Percentiles rank a stretch among this genome's conserved stretches.
Conservation (phyloP, 2,888 invertebrate species). For the Cephus nigrinus region DNA sequence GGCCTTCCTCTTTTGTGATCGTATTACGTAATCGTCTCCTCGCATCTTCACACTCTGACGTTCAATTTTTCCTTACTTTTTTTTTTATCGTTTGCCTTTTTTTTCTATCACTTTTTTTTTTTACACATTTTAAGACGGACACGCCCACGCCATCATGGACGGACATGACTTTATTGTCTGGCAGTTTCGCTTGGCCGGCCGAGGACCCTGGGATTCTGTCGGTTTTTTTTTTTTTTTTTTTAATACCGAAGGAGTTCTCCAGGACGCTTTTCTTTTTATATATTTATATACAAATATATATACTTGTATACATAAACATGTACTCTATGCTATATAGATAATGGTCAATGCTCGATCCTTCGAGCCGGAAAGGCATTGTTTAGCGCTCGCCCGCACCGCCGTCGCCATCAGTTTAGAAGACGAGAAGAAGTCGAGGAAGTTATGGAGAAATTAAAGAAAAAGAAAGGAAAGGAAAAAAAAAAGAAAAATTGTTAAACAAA, state of each 20-base stretch:
- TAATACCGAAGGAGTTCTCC: no score
- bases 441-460: not conserved
- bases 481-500: constrained; percentile 12
- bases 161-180: not conserved
- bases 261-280: not conserved
- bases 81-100: not conserved
- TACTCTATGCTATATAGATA: not conserved
- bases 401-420: not conserved
- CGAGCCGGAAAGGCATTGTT: not conserved
- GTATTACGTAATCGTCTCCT: not conserved
- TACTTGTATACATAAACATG: not conserved
- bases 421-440: not conserved
- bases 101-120: not conserved
- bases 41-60: not conserved
- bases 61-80: not conserved
- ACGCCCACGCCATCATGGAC: not conserved
- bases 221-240: not conserved
- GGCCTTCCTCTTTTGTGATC: not conserved
- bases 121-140: not conserved
- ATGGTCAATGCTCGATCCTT: not conserved
- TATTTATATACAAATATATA: not conserved
- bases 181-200: not conserved
- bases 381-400: not conserved
- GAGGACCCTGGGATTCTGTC: not conserved
- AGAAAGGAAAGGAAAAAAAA: not conserved